These are phyloP conservation scores for Calliphora vomitoria DNA, from an alignment of 2,888 invertebrate genomes.

Conservation along the genomic window DNA sequence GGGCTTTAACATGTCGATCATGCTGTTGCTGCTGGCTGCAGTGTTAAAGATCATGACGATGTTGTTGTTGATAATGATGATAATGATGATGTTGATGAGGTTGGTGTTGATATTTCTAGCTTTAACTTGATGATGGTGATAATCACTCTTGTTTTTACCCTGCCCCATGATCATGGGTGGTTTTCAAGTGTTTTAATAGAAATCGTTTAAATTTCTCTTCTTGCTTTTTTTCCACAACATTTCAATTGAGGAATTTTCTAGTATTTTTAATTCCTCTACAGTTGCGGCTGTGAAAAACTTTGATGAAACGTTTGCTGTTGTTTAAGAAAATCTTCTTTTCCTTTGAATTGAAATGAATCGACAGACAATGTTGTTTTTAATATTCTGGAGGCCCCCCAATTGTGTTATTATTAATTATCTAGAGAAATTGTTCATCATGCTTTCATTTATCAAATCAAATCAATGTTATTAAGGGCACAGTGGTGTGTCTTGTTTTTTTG, in stretches of 20 bases:
- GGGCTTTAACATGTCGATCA: background rate
- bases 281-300: conserved; percentile 25
- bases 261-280: background rate
- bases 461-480: conserved; percentile 27
- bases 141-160: conserved; percentile 27
- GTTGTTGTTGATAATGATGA: background rate
- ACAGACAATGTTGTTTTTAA: background rate
- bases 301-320: conserved; percentile 47
- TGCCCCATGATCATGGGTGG: conserved; percentile 56
- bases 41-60: background rate
- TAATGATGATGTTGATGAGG: conserved; percentile 6
- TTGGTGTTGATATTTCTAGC: conserved; percentile 20
- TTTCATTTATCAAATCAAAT: conserved; percentile 55
- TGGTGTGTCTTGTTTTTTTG: background rate
- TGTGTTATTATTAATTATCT: conserved; percentile 70
- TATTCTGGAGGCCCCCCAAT: conserved; percentile 11
- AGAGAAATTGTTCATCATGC: conserved; percentile 62
- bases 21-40: background rate
- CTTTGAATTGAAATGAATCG: background rate
- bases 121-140: conserved; percentile 2
- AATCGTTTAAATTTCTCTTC: background rate
- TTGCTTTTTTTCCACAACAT: background rate
- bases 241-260: background rate
- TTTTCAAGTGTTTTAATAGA: conserved; percentile 38
- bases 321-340: background rate